Evolutionary conservation across 92 coral and sea anemone genomes (phyloP).

Genomic region (Siderastrea radians): DNA sequence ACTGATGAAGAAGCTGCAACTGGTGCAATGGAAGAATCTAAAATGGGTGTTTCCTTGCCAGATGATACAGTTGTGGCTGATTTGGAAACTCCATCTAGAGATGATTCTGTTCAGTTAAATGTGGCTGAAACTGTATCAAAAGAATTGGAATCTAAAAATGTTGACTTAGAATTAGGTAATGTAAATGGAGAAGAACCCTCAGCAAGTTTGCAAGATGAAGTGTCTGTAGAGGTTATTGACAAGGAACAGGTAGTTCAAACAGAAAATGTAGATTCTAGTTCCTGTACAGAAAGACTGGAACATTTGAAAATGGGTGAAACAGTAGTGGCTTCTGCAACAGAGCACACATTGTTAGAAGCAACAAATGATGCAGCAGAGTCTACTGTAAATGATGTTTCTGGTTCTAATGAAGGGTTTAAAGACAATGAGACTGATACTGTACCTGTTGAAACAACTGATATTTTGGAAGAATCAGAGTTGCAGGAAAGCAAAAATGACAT

Average conservation of each 20-base stretch:
- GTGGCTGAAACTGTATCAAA: neutral
- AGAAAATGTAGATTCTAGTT: neutral
- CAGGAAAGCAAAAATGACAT: neutral
- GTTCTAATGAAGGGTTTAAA: neutral
- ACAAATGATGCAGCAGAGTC: neutral
- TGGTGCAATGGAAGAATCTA: neutral
- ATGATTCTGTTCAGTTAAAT: neutral
- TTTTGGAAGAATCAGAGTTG: neutral
- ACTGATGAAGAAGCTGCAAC: neutral
- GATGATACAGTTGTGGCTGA: neutral
- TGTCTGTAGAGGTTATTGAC: neutral
- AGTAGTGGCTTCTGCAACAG: neutral
- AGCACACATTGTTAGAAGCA: neutral
- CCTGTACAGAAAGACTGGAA: neutral
- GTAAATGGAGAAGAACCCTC: neutral
- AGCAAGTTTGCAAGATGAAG: neutral
- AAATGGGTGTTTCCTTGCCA: neutral
- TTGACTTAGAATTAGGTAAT: neutral
- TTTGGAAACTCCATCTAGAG: neutral
- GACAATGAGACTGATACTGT: neutral
- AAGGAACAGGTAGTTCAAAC: neutral
- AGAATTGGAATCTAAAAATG: neutral
- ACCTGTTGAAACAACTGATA: neutral
- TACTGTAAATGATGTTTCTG: neutral
- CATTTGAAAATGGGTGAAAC: neutral